Conservation (phyloP, 2,113 vertebrate species). For the Galbula dea region DNA sequence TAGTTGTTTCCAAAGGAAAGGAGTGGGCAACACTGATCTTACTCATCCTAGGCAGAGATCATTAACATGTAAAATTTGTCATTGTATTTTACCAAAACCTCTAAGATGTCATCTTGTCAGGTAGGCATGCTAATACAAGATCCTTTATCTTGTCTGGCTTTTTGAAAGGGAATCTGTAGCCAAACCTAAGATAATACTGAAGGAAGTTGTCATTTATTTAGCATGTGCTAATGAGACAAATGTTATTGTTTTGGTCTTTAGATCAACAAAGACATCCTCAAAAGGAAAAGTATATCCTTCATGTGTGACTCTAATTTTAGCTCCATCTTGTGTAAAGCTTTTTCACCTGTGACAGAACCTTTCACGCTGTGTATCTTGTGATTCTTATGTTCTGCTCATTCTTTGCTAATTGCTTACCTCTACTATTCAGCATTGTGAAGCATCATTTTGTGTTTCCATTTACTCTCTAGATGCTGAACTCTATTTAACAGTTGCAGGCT, state of each 20-base stretch:
- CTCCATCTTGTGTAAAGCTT: background rate
- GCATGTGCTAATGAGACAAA: background rate
- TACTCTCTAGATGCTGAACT: background rate
- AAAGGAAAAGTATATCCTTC: background rate
- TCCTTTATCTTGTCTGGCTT: background rate
- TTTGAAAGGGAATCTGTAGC: background rate
- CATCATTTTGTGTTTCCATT: background rate
- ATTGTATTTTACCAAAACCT: background rate
- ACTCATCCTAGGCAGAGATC: conserved; percentile 27
- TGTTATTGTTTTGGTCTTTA: background rate
- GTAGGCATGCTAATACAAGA: background rate
- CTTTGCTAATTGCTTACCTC: background rate
- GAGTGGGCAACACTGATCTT: background rate
- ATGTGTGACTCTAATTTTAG: conserved; percentile 27
- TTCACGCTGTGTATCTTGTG: conserved; percentile 19
- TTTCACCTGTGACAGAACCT: background rate
- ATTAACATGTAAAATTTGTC: background rate
- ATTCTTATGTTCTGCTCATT: background rate
- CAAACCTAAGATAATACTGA: background rate
- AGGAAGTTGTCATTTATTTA: background rate
- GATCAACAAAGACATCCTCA: background rate
- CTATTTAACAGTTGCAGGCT: background rate
- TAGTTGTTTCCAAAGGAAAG: background rate
- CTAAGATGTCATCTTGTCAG: background rate
- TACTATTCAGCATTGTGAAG: background rate